A percentile compares a stretch with the other conserved stretches of the same genome.
Evolutionary conservation across 2,113 vertebrate genomes (phyloP).

Genomic region (Eidolon helvum): DNA sequence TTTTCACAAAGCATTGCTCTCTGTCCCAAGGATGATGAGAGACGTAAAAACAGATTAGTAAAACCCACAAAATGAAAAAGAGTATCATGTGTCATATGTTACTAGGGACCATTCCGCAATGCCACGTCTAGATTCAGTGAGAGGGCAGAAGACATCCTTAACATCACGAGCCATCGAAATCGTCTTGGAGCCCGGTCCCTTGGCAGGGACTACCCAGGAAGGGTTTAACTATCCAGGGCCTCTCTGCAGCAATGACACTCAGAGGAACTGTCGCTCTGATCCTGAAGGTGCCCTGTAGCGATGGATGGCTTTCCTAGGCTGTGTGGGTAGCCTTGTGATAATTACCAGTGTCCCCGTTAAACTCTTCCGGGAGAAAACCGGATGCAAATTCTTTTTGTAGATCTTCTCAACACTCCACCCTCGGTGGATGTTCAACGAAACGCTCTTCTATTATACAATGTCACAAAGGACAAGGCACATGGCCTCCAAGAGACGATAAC

Average conservation of each 20-base stretch:
- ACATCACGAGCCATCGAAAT: too few relatives aligned
- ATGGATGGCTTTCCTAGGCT: neutral
- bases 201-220: neutral
- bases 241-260: fast-evolving
- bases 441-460: too few relatives aligned
- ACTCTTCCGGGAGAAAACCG: neutral
- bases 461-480: neutral
- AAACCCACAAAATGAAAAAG: neutral
- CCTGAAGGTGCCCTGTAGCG: neutral
- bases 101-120: too few relatives aligned
- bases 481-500: too few relatives aligned
- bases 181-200: fast-evolving
- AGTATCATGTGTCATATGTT: too few relatives aligned
- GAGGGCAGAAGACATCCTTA: neutral
- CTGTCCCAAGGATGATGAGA: neutral
- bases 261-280: neutral
- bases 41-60: fast-evolving
- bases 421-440: fast-evolving
- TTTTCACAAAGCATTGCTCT: neutral
- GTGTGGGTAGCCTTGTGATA: too few relatives aligned
- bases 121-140: neutral
- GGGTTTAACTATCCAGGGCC: too few relatives aligned
- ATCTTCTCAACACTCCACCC: neutral
- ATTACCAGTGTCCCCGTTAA: fast-evolving
- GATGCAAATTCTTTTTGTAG: neutral